A percentile compares a stretch with the other conserved stretches of the same genome.
Evolutionary conservation across 2,113 vertebrate genomes (phyloP).

Genomic region (Todiramphus chloris): DNA sequence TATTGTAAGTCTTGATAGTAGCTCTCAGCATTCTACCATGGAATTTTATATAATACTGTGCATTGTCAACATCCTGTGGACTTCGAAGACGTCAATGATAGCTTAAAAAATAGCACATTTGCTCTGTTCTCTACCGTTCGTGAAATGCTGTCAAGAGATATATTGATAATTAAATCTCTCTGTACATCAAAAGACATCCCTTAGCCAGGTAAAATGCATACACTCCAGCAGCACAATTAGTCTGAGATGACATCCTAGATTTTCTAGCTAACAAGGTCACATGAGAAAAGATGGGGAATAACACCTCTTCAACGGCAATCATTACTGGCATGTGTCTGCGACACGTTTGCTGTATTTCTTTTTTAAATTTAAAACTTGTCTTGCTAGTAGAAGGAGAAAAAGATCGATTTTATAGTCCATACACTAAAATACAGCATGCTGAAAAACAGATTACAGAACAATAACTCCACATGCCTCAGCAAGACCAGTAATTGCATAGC

Average conservation of each 20-base stretch:
- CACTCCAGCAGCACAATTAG: slow-evolving; percentile 22
- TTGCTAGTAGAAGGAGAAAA: slow-evolving; percentile 2
- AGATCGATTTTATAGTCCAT: neutral
- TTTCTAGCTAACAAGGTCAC: slow-evolving; percentile 52
- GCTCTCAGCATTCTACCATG: neutral
- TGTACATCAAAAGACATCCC: neutral
- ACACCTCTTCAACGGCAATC: neutral
- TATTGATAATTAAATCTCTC: slow-evolving; percentile 37
- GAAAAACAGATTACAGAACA: neutral
- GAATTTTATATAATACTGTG: slow-evolving; percentile 11
- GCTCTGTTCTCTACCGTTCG: neutral
- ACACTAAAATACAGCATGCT: neutral
- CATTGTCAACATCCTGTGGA: slow-evolving; percentile 1
- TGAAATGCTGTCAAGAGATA: slow-evolving; percentile 32
- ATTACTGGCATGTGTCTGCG: neutral
- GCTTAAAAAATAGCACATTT: slow-evolving; percentile 12
- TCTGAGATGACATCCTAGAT: slow-evolving; percentile 30
- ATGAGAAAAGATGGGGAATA: slow-evolving; percentile 21
- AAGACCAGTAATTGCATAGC: neutral
- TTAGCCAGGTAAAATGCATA: slow-evolving; percentile 15
- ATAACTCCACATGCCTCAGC: neutral
- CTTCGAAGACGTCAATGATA: neutral
- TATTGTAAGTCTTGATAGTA: neutral
- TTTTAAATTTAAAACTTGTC: slow-evolving; percentile 4
- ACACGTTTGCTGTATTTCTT: neutral